phyloP scores from a whole-genome alignment of 1,140 invertebrate species.

The Oedothorax gibbosus region DNA sequence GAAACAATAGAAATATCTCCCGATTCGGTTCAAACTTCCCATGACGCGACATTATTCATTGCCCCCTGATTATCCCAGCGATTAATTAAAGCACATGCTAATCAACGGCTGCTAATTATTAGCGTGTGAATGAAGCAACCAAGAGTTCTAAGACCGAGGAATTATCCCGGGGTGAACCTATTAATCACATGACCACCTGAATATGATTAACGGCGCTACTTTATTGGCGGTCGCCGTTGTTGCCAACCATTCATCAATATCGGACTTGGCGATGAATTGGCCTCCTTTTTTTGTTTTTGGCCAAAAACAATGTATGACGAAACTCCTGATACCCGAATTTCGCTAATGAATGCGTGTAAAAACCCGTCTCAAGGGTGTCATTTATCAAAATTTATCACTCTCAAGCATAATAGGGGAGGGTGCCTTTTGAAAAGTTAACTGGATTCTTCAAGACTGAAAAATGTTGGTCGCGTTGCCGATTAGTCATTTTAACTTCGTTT shows the following conservation, averaged over 20 bases:
- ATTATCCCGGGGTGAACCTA: constrained; percentile 17
- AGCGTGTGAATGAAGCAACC: background rate
- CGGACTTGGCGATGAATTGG: constrained; percentile 32
- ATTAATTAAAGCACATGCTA: constrained; percentile 49
- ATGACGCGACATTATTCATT: background rate
- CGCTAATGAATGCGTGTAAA: constrained; percentile 37
- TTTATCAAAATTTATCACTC: constrained; percentile 43
- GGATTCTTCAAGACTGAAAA: constrained; percentile 16
- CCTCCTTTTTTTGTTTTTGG: background rate
- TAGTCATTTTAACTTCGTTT: too few species aligned
- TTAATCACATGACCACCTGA: constrained; percentile 60
- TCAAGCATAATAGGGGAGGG: background rate
- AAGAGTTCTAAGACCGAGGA: constrained; percentile 30
- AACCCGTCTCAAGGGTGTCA: constrained; percentile 26
- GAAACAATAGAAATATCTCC: too few species aligned
- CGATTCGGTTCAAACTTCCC: too few species aligned
- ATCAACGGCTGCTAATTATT: constrained; percentile 61
- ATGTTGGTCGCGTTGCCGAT: background rate
- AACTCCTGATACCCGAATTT: background rate
- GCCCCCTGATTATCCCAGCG: constrained; percentile 22
- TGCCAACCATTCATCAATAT: constrained; percentile 44
- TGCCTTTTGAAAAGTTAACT: constrained; percentile 6
- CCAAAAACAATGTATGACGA: constrained; percentile 17
- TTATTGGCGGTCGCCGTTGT: constrained; percentile 52
- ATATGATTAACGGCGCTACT: constrained; percentile 55